Conservation (phyloP, 64 coral and sea anemone species). For the Dendrophyllia cribrosa region DNA sequence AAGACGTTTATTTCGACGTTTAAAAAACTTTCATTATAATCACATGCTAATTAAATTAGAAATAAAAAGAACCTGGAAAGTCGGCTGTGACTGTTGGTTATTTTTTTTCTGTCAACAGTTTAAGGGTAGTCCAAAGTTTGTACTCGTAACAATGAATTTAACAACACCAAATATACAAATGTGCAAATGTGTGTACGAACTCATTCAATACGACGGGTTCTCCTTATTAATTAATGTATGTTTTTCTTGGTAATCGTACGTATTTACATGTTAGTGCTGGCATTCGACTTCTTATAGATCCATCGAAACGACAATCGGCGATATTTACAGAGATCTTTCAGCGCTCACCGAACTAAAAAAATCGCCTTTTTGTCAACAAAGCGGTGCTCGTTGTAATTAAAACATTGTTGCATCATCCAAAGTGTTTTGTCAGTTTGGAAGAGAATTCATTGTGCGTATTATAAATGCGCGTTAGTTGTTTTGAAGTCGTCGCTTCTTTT, state of each 20-base stretch:
- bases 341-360: not conserved
- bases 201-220: not conserved
- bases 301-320: not conserved
- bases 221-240: not conserved
- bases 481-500: not conserved
- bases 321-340: slow-evolving; percentile 8
- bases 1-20: not conserved
- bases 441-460: not conserved
- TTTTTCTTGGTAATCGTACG: not conserved
- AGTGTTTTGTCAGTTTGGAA: slow-evolving; percentile 1
- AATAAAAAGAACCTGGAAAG: not conserved
- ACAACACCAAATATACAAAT: not conserved
- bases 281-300: not conserved
- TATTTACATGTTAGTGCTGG: not conserved
- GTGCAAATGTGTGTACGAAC: not conserved
- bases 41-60: not conserved
- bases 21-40: not conserved
- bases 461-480: too few relatives aligned
- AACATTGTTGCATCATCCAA: slow-evolving; percentile 29
- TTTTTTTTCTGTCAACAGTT: not conserved
- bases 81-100: not conserved
- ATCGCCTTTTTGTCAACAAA: not conserved
- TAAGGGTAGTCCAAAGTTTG: not conserved
- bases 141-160: not conserved
- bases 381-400: slow-evolving; percentile 22